Base-by-base conservation (phyloP, 1,140 invertebrate genomes). In the Pseudomyrmex pallidus region DNA sequence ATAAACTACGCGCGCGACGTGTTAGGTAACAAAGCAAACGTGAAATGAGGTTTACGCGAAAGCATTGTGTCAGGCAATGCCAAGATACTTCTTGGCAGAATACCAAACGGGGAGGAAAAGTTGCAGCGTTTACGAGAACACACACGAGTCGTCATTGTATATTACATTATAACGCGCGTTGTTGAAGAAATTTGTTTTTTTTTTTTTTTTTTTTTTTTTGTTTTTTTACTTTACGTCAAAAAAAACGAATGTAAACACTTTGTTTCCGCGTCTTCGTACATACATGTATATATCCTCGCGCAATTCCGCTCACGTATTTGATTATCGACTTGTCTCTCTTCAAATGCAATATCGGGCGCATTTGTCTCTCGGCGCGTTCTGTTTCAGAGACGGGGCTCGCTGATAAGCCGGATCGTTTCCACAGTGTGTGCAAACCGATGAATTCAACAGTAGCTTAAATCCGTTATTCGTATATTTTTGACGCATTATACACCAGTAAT, bases 291-390 rank as follows among this genome's bases (percentile, higher is more conserved):
- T 35, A 7, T 35, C 4, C 35, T 35, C 35, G 35, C 5, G 35
- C 35, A 20, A 80, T 80, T 80, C 76, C 44, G 46, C n/a, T 44
- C 76, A 80, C 76, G 76, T 80, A 80, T 70, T 72, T 80, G 66
- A 70, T 80, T 80, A 72, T 80, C 76, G 66, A 80, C 76, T 50
- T 59, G 76, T 76, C 74, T 80, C 66, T 70, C 44, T 70, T 70
- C 56, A 72, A 72, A 72, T 44, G 44, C 74, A 56, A 68, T 25
- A 78, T 52, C 66, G 62, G 25, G 67, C 48, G n/a, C 59, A 70
- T 80, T 70, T 70, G 64, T 80, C 61, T 66, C 35, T 35, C 35
- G 35, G 5, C 35, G 35, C 76, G 56, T 46, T 25, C 35, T 50
- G 25, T 20, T 20, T 35, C 35, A 56, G 48, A 56, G 74, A 56